phyloP scores from a whole-genome alignment of 2,888 invertebrate genomes.

The Himalopsyche japonica region DNA sequence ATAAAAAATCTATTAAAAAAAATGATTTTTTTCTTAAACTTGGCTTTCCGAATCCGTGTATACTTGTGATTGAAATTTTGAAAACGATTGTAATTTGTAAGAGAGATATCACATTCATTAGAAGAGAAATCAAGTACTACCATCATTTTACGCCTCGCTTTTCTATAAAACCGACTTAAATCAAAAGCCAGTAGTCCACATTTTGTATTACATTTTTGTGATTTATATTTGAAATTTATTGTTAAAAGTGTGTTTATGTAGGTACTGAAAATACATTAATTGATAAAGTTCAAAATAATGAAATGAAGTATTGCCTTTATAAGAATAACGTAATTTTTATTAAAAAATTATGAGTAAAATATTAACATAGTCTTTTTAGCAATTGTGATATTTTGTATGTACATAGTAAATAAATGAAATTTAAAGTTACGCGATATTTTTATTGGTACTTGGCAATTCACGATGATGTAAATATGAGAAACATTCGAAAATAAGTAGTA shows the following conservation, averaged over 20 bases:
- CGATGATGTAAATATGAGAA: background rate
- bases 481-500: background rate
- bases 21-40: too few relatives aligned
- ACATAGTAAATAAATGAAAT: background rate
- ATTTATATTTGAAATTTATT: too few relatives aligned
- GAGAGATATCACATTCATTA: too few relatives aligned
- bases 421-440: background rate
- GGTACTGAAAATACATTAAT: background rate
- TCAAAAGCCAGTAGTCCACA: too few relatives aligned
- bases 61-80: too few relatives aligned
- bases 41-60: too few relatives aligned
- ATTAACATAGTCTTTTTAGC: background rate
- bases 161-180: too few relatives aligned
- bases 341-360: background rate
- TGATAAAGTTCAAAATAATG: background rate
- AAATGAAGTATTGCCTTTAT: background rate
- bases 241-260: background rate
- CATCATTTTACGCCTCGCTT: too few relatives aligned
- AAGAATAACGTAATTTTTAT: background rate
- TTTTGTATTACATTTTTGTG: too few relatives aligned
- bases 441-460: background rate
- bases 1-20: too few relatives aligned
- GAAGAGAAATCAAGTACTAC: too few relatives aligned
- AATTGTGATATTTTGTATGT: background rate
- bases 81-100: too few relatives aligned